Conservation (phyloP, 1,140 invertebrate species). For the Temnothorax nylanderi region DNA sequence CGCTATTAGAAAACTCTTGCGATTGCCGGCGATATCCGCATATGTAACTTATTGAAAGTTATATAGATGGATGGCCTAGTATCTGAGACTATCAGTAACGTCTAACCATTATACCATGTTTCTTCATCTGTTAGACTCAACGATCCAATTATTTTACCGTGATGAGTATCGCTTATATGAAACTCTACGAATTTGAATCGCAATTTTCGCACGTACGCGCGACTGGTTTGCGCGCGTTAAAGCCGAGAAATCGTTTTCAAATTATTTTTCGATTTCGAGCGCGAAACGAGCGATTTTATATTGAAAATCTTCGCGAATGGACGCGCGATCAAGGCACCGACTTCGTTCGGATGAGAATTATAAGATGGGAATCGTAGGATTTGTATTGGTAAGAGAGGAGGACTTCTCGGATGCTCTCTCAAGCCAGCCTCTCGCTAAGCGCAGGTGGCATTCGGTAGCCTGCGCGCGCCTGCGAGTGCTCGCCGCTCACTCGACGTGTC, state of each 20-base stretch:
- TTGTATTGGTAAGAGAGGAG: neutral
- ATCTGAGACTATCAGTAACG: neutral
- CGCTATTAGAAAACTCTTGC: slow-evolving; percentile 38
- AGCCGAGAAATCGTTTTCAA: slow-evolving; percentile 10
- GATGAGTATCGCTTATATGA: slow-evolving; percentile 7
- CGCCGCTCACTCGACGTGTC: slow-evolving; percentile 25
- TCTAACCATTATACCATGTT: neutral
- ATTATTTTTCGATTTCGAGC: slow-evolving; percentile 1
- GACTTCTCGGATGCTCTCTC: slow-evolving; percentile 1
- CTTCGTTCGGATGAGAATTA: slow-evolving; percentile 16
- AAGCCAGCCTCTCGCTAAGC: neutral
- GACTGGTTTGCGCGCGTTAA: neutral
- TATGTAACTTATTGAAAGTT: slow-evolving; percentile 29
- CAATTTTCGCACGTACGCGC: slow-evolving; percentile 3
- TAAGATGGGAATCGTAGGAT: slow-evolving; percentile 22
- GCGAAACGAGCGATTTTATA: neutral
- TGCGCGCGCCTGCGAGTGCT: neutral
- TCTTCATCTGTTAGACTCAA: neutral
- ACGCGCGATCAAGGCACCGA: neutral
- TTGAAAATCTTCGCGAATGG: neutral
- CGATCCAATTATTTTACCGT: neutral
- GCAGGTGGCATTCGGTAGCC: slow-evolving; percentile 48
- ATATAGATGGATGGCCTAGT: neutral
- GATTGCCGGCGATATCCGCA: slow-evolving; percentile 6
- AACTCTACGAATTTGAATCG: neutral